Evolutionary conservation across 2,797 vertebrate genomes (phyloP).

Genomic region (Enoplosus armatus): DNA sequence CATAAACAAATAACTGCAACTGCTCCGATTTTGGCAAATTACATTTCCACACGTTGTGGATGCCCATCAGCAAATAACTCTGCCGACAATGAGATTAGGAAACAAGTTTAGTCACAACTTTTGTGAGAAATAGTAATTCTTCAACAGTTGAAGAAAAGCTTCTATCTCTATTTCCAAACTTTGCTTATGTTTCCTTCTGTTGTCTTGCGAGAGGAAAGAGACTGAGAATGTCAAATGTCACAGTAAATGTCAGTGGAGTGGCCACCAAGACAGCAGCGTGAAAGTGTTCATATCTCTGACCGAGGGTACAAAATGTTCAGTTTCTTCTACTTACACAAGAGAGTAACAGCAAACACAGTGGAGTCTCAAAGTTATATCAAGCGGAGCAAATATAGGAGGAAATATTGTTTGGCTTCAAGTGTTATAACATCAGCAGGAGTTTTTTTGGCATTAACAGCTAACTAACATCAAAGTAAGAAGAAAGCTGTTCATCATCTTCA

Average conservation of each 20-base stretch:
- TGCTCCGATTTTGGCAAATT: background rate
- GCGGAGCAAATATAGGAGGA: background rate
- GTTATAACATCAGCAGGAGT: background rate
- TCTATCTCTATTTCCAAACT: slow-evolving; percentile 30
- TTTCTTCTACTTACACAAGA: background rate
- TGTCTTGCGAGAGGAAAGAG: slow-evolving; percentile 6
- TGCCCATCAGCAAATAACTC: slow-evolving; percentile 11
- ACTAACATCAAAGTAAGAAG: slow-evolving; percentile 4
- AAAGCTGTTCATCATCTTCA: slow-evolving; percentile 22
- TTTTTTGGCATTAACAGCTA: background rate
- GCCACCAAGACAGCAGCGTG: slow-evolving; percentile 12
- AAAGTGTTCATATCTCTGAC: slow-evolving; percentile 26
- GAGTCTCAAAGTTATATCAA: background rate
- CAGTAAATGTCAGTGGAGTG: slow-evolving; percentile 61
- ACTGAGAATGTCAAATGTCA: slow-evolving; percentile 66
- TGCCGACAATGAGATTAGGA: slow-evolving; percentile 10
- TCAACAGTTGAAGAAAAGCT: slow-evolving; percentile 17
- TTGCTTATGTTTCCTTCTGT: slow-evolving; percentile 18
- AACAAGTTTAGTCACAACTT: no score
- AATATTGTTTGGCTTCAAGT: background rate
- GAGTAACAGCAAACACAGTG: background rate
- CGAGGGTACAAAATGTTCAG: slow-evolving; percentile 36
- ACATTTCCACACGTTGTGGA: background rate
- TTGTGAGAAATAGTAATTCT: no score
- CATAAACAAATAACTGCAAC: background rate